Evolutionary conservation across 2,888 invertebrate genomes (phyloP).

Genomic region (Eupsilia transversa): DNA sequence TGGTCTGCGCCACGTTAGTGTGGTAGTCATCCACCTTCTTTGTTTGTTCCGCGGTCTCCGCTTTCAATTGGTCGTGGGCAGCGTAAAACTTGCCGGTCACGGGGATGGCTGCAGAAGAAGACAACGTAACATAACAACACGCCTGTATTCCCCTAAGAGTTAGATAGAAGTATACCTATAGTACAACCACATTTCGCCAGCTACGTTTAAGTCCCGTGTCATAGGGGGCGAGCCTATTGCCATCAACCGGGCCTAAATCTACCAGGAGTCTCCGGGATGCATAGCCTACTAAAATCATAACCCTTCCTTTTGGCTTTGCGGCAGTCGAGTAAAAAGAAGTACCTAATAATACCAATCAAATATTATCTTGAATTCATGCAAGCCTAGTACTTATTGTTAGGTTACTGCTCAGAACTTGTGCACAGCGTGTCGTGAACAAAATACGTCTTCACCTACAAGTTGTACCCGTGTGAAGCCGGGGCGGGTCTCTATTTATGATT

Average conservation of each 20-base stretch:
- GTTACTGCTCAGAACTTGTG: too few relatives aligned
- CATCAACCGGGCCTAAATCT: background rate
- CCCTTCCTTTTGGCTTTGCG: too few relatives aligned
- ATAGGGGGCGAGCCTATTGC: background rate
- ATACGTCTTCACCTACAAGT: background rate
- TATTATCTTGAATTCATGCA: too few relatives aligned
- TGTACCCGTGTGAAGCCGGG: background rate
- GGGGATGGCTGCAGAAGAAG: slow-evolving; percentile 76
- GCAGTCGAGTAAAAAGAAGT: too few relatives aligned
- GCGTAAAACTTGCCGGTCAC: slow-evolving; percentile 87
- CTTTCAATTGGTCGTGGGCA: slow-evolving; percentile 79
- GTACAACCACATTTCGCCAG: background rate
- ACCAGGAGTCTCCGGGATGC: too few relatives aligned
- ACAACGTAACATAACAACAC: background rate
- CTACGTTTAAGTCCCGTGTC: background rate
- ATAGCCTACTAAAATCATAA: too few relatives aligned
- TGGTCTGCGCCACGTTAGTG: slow-evolving; percentile 81
- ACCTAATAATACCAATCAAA: too few relatives aligned
- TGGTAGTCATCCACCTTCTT: slow-evolving; percentile 80
- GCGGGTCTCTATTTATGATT: background rate
- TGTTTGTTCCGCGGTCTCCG: slow-evolving; percentile 77
- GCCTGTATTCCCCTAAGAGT: background rate
- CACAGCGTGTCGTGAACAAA: too few relatives aligned
- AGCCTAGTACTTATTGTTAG: too few relatives aligned
- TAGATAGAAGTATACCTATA: background rate